Evolutionary conservation across 2,797 vertebrate species (phyloP), one percentile per base, ranked within the genome.

Genomic region (Enteromius anoplus): DNA sequence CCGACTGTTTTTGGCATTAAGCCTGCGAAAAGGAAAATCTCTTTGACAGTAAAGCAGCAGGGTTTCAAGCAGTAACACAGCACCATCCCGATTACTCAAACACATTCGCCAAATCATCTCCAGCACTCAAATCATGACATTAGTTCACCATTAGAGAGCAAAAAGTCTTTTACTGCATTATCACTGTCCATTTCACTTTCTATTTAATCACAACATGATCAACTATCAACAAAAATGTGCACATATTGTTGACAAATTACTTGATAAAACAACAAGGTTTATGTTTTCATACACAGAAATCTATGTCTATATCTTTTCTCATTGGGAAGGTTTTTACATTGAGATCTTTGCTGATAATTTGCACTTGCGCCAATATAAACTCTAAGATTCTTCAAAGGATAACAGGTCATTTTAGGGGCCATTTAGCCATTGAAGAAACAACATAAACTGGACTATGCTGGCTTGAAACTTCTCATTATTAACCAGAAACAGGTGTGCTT

Each of bases 31-130:
- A 78, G 70, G 45, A 88, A 89, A 88, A 65, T 60, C 71, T 86
- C 65, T 87, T 79, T 77, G 80, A 90, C 85, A 89, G 69, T 92
- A 90, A 92, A 92, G 85, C 92, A 90, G 91, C 87, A 78, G 85
- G 90, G 86, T 68, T 88, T 87, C 66, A 42, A 75, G 66, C 82
- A 77, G 78, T 83, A 84, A 88, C 77, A 76, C 78, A 72, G 78
- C 68, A 72, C 83, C 65, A 17, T 73, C 62, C 51, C 49, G 85
- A 84, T 85, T 84, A 85, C 78, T 69, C 68, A 82, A 76, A 83
- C 78, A 85, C 83, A 64, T 85, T 60, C 26, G 49, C 84, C 85
- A 88, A 87, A 81, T 75, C 72, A 71, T 71, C 80, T 17, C 69
- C 45, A 80, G 19, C n/a, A 45, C 58, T 79, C 45, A 65, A 84